These are phyloP conservation scores for Cephus pygmeus DNA, from an alignment of 2,888 invertebrate species.

Conservation along the genomic window DNA sequence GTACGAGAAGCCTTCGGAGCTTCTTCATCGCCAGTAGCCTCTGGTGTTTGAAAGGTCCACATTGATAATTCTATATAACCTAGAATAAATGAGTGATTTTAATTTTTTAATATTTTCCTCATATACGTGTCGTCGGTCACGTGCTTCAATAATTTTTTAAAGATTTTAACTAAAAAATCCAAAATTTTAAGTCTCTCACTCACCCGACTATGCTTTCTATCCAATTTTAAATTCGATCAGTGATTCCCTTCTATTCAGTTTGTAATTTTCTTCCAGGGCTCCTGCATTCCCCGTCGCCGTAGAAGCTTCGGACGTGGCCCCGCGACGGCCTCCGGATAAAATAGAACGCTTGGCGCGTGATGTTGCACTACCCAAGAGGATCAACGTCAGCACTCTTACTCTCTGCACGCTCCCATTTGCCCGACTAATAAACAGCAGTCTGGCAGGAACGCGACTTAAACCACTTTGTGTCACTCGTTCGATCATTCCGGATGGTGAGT, in stretches of 20 bases:
- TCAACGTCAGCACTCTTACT: slow-evolving; percentile 1
- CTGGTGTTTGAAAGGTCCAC: not conserved
- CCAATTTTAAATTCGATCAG: not conserved
- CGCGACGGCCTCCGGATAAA: not conserved
- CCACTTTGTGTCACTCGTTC: slow-evolving; percentile 4
- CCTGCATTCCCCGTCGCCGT: not conserved
- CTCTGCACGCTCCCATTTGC: not conserved
- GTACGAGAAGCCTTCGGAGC: not conserved
- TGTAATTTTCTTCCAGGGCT: not conserved
- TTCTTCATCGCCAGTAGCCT: not conserved
- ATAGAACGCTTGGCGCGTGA: slow-evolving; percentile 4
- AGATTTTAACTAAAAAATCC: not conserved
- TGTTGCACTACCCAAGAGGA: not conserved
- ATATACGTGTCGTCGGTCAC: too few species aligned
- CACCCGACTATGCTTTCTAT: not conserved
- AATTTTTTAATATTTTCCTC: not conserved
- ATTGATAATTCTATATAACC: not conserved
- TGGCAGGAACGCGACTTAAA: slow-evolving; percentile 1
- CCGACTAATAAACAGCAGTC: slow-evolving; percentile 5
- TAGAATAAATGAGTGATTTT: not conserved
- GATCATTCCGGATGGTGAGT: slow-evolving; percentile 6
- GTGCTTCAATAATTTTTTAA: too few species aligned
- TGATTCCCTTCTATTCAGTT: not conserved
- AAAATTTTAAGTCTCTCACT: not conserved
- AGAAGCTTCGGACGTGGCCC: not conserved